These are phyloP conservation scores for Xiphophorus maculatus DNA, from an alignment of 2,113 vertebrate genomes.

Conservation along the genomic window DNA sequence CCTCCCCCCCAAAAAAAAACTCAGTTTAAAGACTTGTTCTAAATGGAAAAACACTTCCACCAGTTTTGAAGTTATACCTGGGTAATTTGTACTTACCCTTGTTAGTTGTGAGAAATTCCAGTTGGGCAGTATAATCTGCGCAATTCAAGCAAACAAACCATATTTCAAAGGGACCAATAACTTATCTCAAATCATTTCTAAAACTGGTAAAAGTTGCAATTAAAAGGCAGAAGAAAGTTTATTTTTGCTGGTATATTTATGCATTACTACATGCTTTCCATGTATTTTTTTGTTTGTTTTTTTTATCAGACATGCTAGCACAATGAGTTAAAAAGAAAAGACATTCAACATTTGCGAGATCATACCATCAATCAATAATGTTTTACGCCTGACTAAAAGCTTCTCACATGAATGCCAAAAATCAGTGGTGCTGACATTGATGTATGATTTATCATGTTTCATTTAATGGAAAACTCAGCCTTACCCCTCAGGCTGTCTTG, in stretches of 20 bases:
- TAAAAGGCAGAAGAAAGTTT: background rate
- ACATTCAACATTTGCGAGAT: background rate
- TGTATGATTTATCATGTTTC: slow-evolving; percentile 14
- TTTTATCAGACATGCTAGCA: background rate
- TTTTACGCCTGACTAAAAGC: slow-evolving; percentile 4
- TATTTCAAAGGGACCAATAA: background rate
- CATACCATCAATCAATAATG: slow-evolving; percentile 1
- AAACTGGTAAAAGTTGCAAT: background rate
- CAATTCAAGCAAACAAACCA: background rate
- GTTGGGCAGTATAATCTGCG: background rate
- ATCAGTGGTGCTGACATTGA: background rate
- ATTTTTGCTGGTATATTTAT: background rate
- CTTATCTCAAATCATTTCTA: background rate
- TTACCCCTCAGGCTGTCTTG: background rate
- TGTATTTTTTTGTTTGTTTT: no score
- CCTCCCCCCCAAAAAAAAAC: no score
- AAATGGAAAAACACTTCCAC: no score
- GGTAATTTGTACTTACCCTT: background rate
- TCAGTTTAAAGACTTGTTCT: no score
- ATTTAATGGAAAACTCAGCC: slow-evolving; percentile 6
- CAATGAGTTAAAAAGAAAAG: background rate
- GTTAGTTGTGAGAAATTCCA: background rate
- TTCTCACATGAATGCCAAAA: background rate
- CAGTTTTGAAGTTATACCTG: background rate
- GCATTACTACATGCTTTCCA: background rate